A percentile compares a stretch with the other conserved stretches of the same genome.
These are phyloP conservation scores for Caenorhabditis elegans DNA, from an alignment of 1,140 invertebrate species.

Conservation along the genomic window DNA sequence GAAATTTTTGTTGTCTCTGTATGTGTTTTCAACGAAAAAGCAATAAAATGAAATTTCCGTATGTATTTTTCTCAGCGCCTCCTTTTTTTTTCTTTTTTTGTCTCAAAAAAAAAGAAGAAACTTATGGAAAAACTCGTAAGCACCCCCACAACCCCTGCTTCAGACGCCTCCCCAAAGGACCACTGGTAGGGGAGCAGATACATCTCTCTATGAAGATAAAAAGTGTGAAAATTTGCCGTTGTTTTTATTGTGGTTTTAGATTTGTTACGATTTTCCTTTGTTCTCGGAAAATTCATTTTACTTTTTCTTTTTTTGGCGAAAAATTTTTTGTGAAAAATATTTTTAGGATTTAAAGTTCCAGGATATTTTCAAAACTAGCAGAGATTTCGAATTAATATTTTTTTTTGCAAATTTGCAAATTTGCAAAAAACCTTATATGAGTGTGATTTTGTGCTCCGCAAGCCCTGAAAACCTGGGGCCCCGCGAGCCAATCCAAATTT, in stretches of 20 bases:
- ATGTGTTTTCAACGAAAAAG: background rate
- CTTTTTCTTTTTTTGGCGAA: background rate
- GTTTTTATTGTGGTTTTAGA: background rate
- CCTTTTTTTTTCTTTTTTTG: background rate
- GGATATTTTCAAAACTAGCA: no score
- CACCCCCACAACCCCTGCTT: background rate
- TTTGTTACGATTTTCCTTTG: background rate
- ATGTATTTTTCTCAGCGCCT: background rate
- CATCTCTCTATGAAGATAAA: conserved; percentile 26
- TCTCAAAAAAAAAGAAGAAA: no score
- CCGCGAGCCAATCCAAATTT: no score
- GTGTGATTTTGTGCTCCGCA: no score
- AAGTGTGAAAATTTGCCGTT: background rate
- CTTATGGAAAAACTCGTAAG: conserved; percentile 25
- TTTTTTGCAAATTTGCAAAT: no score
- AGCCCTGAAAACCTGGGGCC: no score
- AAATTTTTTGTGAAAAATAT: no score
- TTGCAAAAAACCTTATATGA: no score
- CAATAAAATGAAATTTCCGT: conserved; percentile 19
- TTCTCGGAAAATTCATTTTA: background rate
- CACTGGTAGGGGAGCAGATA: background rate
- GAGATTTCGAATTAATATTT: no score
- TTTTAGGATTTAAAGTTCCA: no score
- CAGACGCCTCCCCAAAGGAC: background rate
- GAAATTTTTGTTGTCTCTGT: background rate